Base-by-base conservation (phyloP, 1,140 invertebrate species). In the Lysiphlebus fabarum region DNA sequence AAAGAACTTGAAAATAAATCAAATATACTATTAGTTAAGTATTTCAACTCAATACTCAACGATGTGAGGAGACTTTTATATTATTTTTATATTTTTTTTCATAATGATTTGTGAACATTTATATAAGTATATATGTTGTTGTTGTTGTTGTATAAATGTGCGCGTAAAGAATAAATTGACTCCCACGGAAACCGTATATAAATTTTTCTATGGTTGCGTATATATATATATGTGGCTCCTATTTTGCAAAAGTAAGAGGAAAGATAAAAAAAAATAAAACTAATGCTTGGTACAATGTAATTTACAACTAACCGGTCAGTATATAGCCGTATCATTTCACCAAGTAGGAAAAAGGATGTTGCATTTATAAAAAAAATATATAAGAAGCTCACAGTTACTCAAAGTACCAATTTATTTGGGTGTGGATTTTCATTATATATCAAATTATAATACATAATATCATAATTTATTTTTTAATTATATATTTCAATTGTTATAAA, bases 121-220 rank as follows among this genome's bases (percentile, higher is more conserved):
- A 45, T n/a, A 10, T 14, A 49, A 4, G 3, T 49, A 49, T 34
- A 26, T 4, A n/a, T 36, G 33, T 34, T 9, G 17, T 26, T 49
- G 26, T n/a, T n/a, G n/a, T n/a, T n/a, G n/a, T n/a, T n/a, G n/a
- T n/a, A n/a, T 41, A 48, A n/a, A 36, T 40, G 48, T 48, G 48
- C 50, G 50, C 57, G 57, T 48, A 51, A 48, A 53, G 57, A 45
- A 58, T 51, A 58, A 58, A 58, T 53, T 48, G 50, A 53, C 57
- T 58, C 57, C 49, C 57, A 51, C 57, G 57, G 50, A 53, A 49
- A 57, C 55, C 55, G 55, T 57, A 51, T 37, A 47, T n/a, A n/a
- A n/a, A n/a, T 33, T 33, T 54, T 48, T 26, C 12, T 33, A n/a
- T 44, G 17, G n/a, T n/a, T n/a, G n/a, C n/a, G n/a, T n/a, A n/a